Conservation (phyloP, 1,140 invertebrate species). For the Ooceraea biroi region DNA sequence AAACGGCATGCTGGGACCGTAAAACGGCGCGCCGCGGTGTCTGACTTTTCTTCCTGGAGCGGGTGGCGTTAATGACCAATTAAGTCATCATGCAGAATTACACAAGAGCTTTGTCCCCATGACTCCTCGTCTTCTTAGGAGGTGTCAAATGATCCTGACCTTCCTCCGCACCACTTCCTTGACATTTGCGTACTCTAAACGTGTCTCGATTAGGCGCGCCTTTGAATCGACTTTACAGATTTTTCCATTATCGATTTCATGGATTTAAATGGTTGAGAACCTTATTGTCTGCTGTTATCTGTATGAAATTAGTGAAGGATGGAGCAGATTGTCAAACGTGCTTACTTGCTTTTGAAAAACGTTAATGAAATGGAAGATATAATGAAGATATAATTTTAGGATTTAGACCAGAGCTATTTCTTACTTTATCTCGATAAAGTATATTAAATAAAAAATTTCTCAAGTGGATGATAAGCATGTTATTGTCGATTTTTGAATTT, state of each 20-base stretch:
- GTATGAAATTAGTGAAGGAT: too few species aligned
- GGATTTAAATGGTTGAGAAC: too few species aligned
- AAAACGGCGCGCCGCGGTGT: not conserved
- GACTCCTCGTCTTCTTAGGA: not conserved
- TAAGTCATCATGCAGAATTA: constrained; percentile 68
- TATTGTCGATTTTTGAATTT: too few species aligned
- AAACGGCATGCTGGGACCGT: constrained; percentile 13
- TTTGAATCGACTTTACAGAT: not conserved
- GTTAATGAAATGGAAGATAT: not conserved
- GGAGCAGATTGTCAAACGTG: too few species aligned
- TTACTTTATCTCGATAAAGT: too few species aligned
- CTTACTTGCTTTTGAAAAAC: not conserved
- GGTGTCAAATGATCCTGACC: constrained; percentile 45
- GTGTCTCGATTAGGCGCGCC: not conserved
- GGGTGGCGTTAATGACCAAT: constrained; percentile 59
- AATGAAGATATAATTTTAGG: not conserved
- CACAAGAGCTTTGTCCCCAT: not conserved
- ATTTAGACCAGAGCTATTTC: too few species aligned
- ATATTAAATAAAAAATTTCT: too few species aligned
- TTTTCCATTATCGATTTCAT: not conserved
- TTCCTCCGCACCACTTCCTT: not conserved
- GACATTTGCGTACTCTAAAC: not conserved
- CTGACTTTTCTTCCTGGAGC: constrained; percentile 34
- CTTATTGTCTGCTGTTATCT: too few species aligned
- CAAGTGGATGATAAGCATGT: too few species aligned